These are phyloP conservation scores for Diprion similis DNA, from an alignment of 1,140 invertebrate species.

Conservation along the genomic window DNA sequence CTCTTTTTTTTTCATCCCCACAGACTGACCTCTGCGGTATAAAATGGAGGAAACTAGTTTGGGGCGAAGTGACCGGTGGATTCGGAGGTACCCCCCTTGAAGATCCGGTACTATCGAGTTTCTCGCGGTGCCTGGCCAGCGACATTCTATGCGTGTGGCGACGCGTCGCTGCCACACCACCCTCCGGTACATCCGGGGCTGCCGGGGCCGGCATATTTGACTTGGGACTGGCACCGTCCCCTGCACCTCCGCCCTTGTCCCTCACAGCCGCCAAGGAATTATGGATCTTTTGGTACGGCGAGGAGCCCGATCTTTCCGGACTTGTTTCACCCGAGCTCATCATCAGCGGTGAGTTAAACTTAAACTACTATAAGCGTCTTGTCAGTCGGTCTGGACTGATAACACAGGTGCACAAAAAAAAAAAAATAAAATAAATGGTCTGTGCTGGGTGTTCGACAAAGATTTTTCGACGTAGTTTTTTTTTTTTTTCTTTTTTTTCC, in stretches of 20 bases:
- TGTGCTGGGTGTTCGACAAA: too few relatives aligned
- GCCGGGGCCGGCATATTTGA: constrained; percentile 67
- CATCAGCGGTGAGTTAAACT: constrained; percentile 75
- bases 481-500: too few relatives aligned
- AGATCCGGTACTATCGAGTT: constrained; percentile 93
- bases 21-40: constrained; percentile 98
- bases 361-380: too few relatives aligned
- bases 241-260: constrained; percentile 72
- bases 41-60: constrained; percentile 95
- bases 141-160: constrained; percentile 98
- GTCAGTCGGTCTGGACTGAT: too few relatives aligned
- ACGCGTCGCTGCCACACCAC: constrained; percentile 70
- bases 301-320: constrained; percentile 89
- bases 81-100: constrained; percentile 75
- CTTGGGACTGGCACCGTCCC: constrained; percentile 62
- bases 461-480: too few relatives aligned
- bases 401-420: too few relatives aligned
- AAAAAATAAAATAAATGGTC: too few relatives aligned
- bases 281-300: constrained; percentile 99
- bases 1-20: constrained; percentile 43
- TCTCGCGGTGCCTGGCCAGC: constrained; percentile 89
- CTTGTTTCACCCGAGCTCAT: constrained; percentile 82
- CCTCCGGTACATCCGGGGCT: constrained; percentile 50
- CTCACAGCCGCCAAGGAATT: constrained; percentile 89
- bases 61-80: constrained; percentile 74